Evolutionary conservation across 2,797 vertebrate species (phyloP).

Genomic region (Oryzias sinensis): DNA sequence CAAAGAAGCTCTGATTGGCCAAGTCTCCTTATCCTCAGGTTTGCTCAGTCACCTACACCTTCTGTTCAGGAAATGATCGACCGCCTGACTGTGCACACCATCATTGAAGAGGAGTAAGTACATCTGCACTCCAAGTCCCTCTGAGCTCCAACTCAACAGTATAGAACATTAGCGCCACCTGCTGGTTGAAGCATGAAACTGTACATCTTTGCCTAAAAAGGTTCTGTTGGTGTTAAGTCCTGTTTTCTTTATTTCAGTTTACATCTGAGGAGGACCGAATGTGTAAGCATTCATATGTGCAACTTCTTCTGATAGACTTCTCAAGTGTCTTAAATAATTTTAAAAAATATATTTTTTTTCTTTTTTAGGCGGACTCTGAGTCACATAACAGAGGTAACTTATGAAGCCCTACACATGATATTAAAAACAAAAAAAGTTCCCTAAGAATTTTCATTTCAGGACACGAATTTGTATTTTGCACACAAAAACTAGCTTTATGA

Average conservation of each 20-base stretch:
- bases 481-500: no score
- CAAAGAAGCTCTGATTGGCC: neutral
- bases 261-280: conserved; percentile 8
- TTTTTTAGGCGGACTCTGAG: conserved; percentile 29
- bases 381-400: conserved; percentile 35
- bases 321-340: neutral
- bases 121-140: neutral
- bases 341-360: neutral
- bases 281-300: neutral
- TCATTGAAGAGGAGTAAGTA: conserved; percentile 45
- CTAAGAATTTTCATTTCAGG: no score
- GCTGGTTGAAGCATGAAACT: conserved; percentile 29
- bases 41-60: neutral
- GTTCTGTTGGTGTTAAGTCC: neutral
- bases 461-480: no score
- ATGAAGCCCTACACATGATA: neutral
- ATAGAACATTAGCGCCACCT: conserved; percentile 43
- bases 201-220: neutral
- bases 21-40: conserved; percentile 38
- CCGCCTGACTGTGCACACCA: conserved; percentile 10
- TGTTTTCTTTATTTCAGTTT: conserved; percentile 38
- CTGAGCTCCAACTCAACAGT: neutral
- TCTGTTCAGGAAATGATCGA: conserved; percentile 15
- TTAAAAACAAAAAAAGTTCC: neutral
- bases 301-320: neutral